phyloP scores from a whole-genome alignment of 2,888 invertebrate species.

The Molorchus minor region DNA sequence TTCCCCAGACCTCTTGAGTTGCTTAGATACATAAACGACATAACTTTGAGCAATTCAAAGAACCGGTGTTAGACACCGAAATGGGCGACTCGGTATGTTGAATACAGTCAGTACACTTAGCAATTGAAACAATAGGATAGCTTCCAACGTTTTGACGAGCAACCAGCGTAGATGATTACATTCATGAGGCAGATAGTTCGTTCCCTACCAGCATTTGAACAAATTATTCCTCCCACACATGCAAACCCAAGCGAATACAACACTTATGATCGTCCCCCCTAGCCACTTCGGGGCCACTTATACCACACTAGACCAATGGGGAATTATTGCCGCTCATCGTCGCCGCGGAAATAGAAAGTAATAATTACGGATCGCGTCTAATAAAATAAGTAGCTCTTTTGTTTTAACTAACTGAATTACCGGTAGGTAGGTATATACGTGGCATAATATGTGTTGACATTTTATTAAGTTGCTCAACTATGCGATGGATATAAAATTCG shows the following conservation, averaged over 20 bases:
- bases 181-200: constrained; percentile 11
- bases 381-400: constrained; percentile 18
- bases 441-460: constrained; percentile 6
- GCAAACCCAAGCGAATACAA: constrained; percentile 43
- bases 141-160: not conserved
- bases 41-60: too few relatives aligned
- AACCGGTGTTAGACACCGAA: not conserved
- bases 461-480: not conserved
- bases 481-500: not conserved
- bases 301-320: constrained; percentile 37
- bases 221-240: constrained; percentile 48
- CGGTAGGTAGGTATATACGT: not conserved
- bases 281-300: constrained; percentile 35
- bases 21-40: too few relatives aligned
- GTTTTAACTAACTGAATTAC: constrained; percentile 7
- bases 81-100: not conserved
- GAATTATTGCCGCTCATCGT: constrained; percentile 24
- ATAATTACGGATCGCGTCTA: constrained; percentile 21
- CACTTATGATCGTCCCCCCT: constrained; percentile 45
- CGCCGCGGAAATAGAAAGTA: constrained; percentile 30
- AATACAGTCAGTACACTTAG: too few relatives aligned
- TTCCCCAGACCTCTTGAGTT: too few relatives aligned
- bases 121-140: not conserved
- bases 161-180: constrained; percentile 10
- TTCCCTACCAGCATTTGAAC: constrained; percentile 33